Evolutionary conservation across 1,140 invertebrate species (phyloP).

Genomic region (Bathynomus jamesi): DNA sequence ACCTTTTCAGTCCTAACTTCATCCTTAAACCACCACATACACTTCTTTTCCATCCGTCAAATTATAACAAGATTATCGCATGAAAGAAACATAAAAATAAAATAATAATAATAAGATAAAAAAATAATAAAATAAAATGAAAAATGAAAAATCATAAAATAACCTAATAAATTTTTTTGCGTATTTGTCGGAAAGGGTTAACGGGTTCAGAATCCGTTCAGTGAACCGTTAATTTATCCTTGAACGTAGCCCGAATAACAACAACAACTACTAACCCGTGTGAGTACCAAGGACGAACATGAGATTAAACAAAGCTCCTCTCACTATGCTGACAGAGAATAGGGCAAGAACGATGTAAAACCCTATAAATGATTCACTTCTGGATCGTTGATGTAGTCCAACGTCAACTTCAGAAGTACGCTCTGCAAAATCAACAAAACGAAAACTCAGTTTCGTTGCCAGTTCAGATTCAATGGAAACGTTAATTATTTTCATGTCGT

Average conservation of each 20-base stretch:
- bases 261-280: conserved; percentile 10
- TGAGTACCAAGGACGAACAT: conserved; percentile 32
- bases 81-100: no score
- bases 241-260: background rate
- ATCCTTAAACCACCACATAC: no score
- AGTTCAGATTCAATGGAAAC: background rate
- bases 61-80: no score
- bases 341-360: conserved; percentile 13
- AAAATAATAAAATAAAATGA: no score
- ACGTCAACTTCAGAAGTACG: conserved; percentile 23
- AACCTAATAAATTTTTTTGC: background rate
- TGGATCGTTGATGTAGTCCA: conserved; percentile 29
- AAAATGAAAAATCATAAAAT: background rate
- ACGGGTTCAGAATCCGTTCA: no score
- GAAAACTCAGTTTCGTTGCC: background rate
- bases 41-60: no score
- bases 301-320: conserved; percentile 27
- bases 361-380: conserved; percentile 10
- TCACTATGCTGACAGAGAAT: conserved; percentile 17
- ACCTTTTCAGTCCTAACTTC: no score
- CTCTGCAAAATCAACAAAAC: conserved; percentile 23
- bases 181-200: no score
- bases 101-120: no score
- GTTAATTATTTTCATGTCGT: no score
- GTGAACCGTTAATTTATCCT: background rate